Conservation (phyloP, 2,113 vertebrate species). For the human region DNA sequence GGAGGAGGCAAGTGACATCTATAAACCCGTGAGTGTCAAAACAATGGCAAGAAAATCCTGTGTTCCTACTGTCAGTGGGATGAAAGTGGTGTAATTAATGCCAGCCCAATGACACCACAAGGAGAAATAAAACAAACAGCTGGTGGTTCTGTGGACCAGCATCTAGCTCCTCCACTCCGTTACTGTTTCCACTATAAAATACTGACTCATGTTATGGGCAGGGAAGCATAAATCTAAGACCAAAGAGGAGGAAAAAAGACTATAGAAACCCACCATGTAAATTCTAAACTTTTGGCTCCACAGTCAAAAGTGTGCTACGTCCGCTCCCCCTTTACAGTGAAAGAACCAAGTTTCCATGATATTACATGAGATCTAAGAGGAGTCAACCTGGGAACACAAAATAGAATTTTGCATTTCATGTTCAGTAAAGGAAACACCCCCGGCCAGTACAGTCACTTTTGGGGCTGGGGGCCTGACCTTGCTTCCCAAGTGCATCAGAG, state of each 20-base stretch:
- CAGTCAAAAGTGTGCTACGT: rapidly evolving
- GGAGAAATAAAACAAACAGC: constrained; percentile 82
- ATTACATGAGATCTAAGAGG: background rate
- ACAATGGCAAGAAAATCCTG: constrained; percentile 61
- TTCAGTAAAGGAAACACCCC: background rate
- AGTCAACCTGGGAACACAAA: background rate
- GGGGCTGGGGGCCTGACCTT: background rate
- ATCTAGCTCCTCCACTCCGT: background rate
- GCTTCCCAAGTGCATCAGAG: background rate
- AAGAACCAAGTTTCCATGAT: rapidly evolving
- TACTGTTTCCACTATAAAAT: background rate
- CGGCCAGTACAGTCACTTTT: rapidly evolving
- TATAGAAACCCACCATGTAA: background rate
- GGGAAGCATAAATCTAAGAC: constrained; percentile 48
- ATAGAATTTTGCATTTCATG: background rate
- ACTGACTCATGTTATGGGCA: constrained; percentile 59
- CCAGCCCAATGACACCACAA: constrained; percentile 72
- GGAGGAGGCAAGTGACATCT: constrained; percentile 78
- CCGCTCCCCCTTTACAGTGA: rapidly evolving
- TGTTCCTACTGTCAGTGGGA: constrained; percentile 63
- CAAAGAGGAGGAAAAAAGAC: background rate
- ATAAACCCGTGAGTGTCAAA: constrained; percentile 80
- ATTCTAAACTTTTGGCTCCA: background rate
- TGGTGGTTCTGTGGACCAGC: constrained; percentile 54
- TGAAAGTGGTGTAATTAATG: constrained; percentile 78